Evolutionary conservation across 2,113 vertebrate species (phyloP).

Genomic region (Lepus timidus): DNA sequence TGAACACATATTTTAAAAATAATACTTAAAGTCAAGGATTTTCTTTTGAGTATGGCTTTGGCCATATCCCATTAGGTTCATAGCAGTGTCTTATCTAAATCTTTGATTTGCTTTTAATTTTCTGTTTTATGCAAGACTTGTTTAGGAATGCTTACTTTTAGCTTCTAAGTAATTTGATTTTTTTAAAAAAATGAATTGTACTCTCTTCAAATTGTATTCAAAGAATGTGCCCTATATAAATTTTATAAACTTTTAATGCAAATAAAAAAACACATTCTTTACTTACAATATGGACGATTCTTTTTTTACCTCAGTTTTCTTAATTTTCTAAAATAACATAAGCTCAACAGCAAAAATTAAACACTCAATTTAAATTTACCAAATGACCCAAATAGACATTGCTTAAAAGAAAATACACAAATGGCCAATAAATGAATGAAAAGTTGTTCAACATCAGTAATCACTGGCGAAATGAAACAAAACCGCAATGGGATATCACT

Average conservation of each 20-base stretch:
- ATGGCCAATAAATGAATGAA: background rate
- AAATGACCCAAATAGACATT: background rate
- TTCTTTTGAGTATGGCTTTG: background rate
- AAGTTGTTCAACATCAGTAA: background rate
- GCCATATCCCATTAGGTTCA: background rate
- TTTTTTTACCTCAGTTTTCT: background rate
- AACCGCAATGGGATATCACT: background rate
- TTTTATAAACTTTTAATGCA: background rate
- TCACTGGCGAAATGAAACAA: background rate
- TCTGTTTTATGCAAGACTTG: constrained; percentile 3
- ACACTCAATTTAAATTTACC: background rate
- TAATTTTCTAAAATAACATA: constrained; percentile 37
- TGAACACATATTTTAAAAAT: too few species aligned
- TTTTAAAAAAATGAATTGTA: background rate
- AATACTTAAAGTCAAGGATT: constrained; percentile 13
- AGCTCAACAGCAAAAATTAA: background rate
- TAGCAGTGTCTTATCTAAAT: background rate
- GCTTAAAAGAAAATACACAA: background rate
- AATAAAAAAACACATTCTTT: background rate
- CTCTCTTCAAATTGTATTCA: background rate
- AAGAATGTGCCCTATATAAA: background rate
- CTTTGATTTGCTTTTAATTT: background rate
- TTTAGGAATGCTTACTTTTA: background rate
- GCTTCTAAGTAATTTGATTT: background rate
- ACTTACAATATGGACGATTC: background rate